phyloP scores from a whole-genome alignment of 2,797 vertebrate genomes.

The Sebastes itinus region DNA sequence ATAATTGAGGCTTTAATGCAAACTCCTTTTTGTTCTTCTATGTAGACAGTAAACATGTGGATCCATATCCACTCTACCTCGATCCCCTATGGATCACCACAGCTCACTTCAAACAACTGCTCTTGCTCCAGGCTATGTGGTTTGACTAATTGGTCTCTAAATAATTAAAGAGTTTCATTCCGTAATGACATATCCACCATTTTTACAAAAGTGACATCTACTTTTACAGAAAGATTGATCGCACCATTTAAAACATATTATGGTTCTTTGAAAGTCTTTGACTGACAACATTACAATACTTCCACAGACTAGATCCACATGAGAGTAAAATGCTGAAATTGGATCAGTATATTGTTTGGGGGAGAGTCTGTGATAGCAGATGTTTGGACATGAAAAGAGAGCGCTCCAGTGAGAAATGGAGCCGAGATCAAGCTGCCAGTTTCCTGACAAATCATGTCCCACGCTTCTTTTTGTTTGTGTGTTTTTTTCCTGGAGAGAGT shows the following conservation, averaged over 20 bases:
- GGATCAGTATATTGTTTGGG: not conserved
- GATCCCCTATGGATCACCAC: not conserved
- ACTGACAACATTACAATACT: not conserved
- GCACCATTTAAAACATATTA: constrained; percentile 10
- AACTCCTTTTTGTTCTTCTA: not conserved
- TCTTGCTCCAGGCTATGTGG: constrained; percentile 10
- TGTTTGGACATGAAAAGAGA: not conserved
- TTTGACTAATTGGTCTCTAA: constrained; percentile 45
- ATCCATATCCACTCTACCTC: not conserved
- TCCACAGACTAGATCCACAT: not conserved
- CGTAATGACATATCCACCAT: constrained; percentile 5
- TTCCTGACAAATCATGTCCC: constrained; percentile 8
- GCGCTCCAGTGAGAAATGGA: not conserved
- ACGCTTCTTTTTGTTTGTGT: constrained; percentile 4
- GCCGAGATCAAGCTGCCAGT: not conserved
- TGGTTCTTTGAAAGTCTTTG: not conserved
- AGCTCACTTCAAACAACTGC: constrained; percentile 1
- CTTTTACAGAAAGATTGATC: not conserved
- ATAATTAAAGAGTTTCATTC: constrained; percentile 37
- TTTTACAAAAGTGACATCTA: not conserved
- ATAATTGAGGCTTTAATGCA: not conserved
- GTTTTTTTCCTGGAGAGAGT: constrained; percentile 19
- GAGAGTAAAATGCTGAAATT: not conserved
- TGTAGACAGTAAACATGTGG: not conserved
- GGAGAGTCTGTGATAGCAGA: not conserved